Base-by-base conservation (phyloP, 2,888 invertebrate genomes). In the Formica aserva region DNA sequence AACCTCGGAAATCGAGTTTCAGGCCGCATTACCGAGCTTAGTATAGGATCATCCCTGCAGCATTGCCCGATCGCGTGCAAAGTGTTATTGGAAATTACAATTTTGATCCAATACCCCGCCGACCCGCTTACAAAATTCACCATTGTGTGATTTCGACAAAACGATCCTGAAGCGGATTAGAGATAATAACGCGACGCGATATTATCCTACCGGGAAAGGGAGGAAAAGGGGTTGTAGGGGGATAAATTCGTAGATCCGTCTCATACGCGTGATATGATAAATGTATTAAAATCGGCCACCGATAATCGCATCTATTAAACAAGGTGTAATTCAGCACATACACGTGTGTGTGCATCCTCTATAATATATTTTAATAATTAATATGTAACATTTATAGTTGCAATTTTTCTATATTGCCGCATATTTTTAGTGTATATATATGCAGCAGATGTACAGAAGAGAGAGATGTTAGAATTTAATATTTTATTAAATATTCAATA, bases 51-150 rank as follows among this genome's bases (percentile, higher is more conserved):
- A 85, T 85, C 85, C 63, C 65, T 45, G 83, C 52, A 66, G 52
- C 62, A 82, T 69, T 48, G 75, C 66, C 52, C 74, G 72, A 76
- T 82, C 67, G 55, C 83, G 41, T 55, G 63, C 71, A 85, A 85
- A 85, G 76, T 75, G 82, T 85, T 82, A 85, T 65, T 72, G 69
- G 69, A 76, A 82, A 85, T 85, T 85, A 85, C 82, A 57, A 82
- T 76, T 75, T 76, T 57, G 62, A 65, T 63, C 38, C 76, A 71
- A 85, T 82, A 71, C 63, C 76, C 22, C 63, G 41, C 35, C 65
- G 57, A 76, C 65, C 77, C 80, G 80, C 62, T 80, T 80, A 71
- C 80, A 82, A 82, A 65, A 63, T 74, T 65, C 65, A 63, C 65
- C 76, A 63, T 65, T 75, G 74, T 82, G 81, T 82, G 81, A 76